A percentile compares a stretch with the other conserved stretches of the same genome.
phyloP scores from a whole-genome alignment of 2,113 vertebrate genomes.

The Tichodroma muraria region DNA sequence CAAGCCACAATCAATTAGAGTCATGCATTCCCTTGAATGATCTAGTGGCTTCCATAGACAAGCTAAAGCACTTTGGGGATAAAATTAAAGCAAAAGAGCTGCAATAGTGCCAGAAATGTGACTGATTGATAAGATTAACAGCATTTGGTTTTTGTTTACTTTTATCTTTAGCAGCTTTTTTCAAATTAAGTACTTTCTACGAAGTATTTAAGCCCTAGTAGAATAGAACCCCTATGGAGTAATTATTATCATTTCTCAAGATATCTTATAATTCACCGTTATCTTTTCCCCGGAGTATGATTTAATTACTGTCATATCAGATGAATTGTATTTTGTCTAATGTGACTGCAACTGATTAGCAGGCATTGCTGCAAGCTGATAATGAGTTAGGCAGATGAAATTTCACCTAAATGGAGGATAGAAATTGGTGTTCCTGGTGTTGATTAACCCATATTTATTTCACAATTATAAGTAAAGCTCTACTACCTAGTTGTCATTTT shows the following conservation, averaged over 20 bases:
- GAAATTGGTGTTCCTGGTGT: constrained; percentile 13
- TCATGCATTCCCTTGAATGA: not conserved
- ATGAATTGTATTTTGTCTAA: constrained; percentile 50
- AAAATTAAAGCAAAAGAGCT: not conserved
- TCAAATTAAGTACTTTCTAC: constrained; percentile 1
- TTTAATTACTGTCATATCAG: constrained; percentile 52
- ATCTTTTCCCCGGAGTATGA: constrained; percentile 38
- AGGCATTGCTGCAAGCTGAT: constrained; percentile 13
- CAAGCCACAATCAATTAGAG: not conserved
- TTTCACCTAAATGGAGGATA: constrained; percentile 16
- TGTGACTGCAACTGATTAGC: constrained; percentile 16
- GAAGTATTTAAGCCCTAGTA: constrained; percentile 19
- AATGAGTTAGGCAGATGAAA: constrained; percentile 44
- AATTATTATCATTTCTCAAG: constrained; percentile 42
- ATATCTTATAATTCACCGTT: constrained; percentile 45
- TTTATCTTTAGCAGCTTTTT: not conserved
- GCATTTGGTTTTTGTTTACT: constrained; percentile 1
- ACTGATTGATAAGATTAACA: not conserved
- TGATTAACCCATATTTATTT: constrained; percentile 40
- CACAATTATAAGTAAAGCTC: constrained; percentile 11
- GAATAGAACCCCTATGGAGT: constrained; percentile 9
- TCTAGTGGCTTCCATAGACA: not conserved
- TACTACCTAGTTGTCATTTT: not conserved
- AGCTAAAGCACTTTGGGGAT: not conserved
- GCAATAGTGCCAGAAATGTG: not conserved